These are phyloP conservation scores for Corythornis vintsioides DNA, from an alignment of 2,113 vertebrate genomes.

Conservation along the genomic window DNA sequence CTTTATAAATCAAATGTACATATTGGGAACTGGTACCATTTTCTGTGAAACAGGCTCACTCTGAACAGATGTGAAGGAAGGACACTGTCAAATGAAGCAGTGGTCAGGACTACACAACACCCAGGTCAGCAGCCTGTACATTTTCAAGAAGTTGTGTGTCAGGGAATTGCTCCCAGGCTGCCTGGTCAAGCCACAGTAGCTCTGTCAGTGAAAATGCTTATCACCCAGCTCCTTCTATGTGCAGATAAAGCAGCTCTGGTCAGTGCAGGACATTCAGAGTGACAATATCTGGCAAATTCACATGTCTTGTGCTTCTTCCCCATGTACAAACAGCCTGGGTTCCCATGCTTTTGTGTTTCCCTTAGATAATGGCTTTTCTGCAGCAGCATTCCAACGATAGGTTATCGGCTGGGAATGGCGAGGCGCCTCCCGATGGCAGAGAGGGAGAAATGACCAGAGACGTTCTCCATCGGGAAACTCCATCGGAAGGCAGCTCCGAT, in stretches of 20 bases:
- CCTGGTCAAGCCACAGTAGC: not conserved
- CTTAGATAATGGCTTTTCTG: constrained; percentile 36
- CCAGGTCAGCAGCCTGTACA: not conserved
- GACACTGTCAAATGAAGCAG: not conserved
- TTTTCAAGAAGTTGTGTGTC: not conserved
- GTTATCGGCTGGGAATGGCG: constrained; percentile 1
- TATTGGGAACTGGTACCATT: not conserved
- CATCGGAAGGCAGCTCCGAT: constrained; percentile 3
- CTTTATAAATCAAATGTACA: not conserved
- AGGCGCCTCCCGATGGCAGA: accelerated
- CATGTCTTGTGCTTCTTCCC: not conserved
- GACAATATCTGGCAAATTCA: constrained; percentile 64
- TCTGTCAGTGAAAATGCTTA: not conserved
- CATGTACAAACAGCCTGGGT: not conserved
- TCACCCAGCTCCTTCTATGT: not conserved
- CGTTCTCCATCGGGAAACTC: not conserved
- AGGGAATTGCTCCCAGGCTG: constrained; percentile 7
- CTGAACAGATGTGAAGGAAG: not conserved
- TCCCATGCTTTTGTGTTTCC: constrained; percentile 44
- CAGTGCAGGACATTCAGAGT: constrained; percentile 2
- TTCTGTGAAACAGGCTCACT: not conserved
- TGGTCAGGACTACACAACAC: not conserved
- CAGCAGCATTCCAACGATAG: accelerated
- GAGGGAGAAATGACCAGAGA: not conserved
- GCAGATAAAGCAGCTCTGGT: not conserved